Evolutionary conservation across 2,113 vertebrate genomes (phyloP).

Genomic region (Poecilia latipinna): DNA sequence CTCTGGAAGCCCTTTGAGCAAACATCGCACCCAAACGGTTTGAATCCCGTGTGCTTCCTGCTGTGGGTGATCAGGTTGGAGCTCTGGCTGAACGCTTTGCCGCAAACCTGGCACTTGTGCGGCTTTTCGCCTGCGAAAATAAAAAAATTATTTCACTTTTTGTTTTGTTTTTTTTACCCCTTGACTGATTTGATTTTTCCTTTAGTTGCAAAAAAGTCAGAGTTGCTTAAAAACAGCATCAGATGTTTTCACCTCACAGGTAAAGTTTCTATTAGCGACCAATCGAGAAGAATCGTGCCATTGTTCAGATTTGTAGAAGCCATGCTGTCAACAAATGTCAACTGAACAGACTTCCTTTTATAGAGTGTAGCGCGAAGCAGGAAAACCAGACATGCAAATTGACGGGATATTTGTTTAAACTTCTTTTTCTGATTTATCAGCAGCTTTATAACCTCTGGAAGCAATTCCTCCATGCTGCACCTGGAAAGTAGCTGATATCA

Average conservation of each 20-base stretch:
- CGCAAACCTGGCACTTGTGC: conserved; percentile 97
- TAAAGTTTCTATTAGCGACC: conserved; percentile 11
- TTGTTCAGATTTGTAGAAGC: conserved; percentile 79
- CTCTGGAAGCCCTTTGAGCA: conserved; percentile 97
- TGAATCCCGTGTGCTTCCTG: conserved; percentile 97
- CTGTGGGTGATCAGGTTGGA: conserved; percentile 99
- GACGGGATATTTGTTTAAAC: conserved; percentile 67
- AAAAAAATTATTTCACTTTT: neutral
- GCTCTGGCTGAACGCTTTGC: conserved; percentile 99
- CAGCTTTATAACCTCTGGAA: conserved; percentile 65
- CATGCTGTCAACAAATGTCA: conserved; percentile 26
- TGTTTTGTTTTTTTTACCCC: neutral
- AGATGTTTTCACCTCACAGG: neutral
- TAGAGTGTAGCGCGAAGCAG: conserved; percentile 52
- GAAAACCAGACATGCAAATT: conserved; percentile 78
- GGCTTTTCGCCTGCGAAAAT: conserved; percentile 90
- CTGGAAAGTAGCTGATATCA: conserved; percentile 45
- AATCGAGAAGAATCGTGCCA: conserved; percentile 42
- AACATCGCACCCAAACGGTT: conserved; percentile 95
- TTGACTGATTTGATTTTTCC: conserved; percentile 29
- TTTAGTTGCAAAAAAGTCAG: neutral
- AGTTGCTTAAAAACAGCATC: conserved; percentile 1
- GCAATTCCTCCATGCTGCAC: conserved; percentile 28
- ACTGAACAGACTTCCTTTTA: conserved; percentile 50
- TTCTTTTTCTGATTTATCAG: conserved; percentile 77